Evolutionary conservation across 2,113 vertebrate species (phyloP).

Genomic region (Callithrix jacchus): DNA sequence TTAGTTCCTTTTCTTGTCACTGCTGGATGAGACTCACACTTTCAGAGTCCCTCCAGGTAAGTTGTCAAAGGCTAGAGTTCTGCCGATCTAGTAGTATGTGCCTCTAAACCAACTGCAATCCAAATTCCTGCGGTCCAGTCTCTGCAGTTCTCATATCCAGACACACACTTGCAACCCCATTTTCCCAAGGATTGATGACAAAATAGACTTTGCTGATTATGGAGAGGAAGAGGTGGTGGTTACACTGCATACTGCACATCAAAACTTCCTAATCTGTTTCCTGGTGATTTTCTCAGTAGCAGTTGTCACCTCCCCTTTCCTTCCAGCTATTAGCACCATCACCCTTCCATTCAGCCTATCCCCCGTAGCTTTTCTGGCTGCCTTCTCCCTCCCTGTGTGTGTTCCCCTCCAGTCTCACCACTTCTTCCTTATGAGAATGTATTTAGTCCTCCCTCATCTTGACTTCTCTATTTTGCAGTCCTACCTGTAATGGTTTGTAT

Average conservation of each 20-base stretch:
- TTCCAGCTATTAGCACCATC: too few species aligned
- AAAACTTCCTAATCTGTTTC: background rate
- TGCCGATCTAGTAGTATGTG: background rate
- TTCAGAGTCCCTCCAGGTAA: background rate
- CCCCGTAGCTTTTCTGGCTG: background rate
- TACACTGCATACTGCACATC: accelerated
- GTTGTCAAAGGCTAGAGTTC: background rate
- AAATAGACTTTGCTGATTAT: background rate
- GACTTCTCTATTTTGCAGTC: background rate
- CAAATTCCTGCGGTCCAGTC: background rate
- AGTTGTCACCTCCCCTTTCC: too few species aligned
- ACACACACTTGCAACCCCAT: too few species aligned
- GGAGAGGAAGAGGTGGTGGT: background rate
- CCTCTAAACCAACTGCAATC: background rate
- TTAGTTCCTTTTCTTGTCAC: background rate
- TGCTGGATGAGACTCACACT: background rate
- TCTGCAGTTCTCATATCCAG: background rate
- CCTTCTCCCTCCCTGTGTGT: background rate
- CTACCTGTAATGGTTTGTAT: background rate
- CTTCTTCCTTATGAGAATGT: background rate
- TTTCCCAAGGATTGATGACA: background rate
- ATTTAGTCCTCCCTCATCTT: background rate
- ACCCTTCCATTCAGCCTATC: background rate
- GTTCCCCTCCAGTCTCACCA: background rate
- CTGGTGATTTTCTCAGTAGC: background rate